Evolutionary conservation across 2,888 invertebrate species (phyloP), one percentile per base, ranked within the genome.

Genomic region (Limnephilus marmoratus): DNA sequence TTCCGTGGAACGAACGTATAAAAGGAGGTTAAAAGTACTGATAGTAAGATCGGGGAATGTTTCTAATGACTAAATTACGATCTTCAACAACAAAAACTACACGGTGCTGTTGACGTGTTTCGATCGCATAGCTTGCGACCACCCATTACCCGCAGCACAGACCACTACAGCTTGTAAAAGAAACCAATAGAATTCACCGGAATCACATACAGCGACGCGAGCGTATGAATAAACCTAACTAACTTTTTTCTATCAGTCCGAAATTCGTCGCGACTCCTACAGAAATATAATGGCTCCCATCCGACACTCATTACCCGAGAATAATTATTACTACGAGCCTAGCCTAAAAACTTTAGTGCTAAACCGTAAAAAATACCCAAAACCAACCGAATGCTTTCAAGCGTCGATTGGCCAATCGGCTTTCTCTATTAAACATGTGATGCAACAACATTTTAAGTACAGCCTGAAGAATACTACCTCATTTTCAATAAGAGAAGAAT

Each of bases 121-220:
- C 7, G 24, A 24, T n/a, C n/a, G 7, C 5, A 24, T n/a, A 68
- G 9, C 68, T 68, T 68, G 24, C n/a, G 37, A 89, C 41, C 81
- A 89, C 88, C 88, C 88, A 37, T 34, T 89, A 80, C 80, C 88
- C 88, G 88, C 88, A 88, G 86, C 49, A 29, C 88, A 89, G 88
- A 53, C 88, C 88, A 34, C 81, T n/a, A 89, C 81, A 89, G 88
- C 37, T 34, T 41, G 88, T 89, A 80, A 89, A 86, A 89, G 34
- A 89, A 89, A 68, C 80, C 88, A 24, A 80, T 68, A 89, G 34
- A 89, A 31, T 37, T 89, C 88, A 68, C 88, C 88, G 88, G 88
- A 89, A 89, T 89, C 31, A 89, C 88, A 89, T 37, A 89, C 81
- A 41, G 88, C 81, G 80, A 41, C 85, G 3, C 18, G 85, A 45